phyloP scores from a whole-genome alignment of 2,888 invertebrate species.

The Cordylochernes scorpioides region DNA sequence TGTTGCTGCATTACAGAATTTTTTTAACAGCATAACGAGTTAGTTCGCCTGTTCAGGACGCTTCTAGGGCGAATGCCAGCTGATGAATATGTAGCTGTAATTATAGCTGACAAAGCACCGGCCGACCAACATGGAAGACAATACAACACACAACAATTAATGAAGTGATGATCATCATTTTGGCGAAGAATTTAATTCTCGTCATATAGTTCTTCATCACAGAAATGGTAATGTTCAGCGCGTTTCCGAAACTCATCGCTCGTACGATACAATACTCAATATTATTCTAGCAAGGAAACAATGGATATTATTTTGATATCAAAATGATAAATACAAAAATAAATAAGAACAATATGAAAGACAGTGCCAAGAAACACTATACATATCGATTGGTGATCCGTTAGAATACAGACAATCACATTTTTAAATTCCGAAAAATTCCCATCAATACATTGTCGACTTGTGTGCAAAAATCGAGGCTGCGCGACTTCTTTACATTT shows the following conservation, averaged over 20 bases:
- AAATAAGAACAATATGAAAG: slow-evolving; percentile 3
- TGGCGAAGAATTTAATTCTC: slow-evolving; percentile 8
- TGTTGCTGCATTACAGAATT: too few species aligned
- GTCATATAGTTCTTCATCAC: slow-evolving; percentile 18
- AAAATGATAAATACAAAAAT: not conserved
- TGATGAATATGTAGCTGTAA: too few species aligned
- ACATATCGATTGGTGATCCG: slow-evolving; percentile 7
- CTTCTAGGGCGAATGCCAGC: slow-evolving; percentile 6
- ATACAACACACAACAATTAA: slow-evolving; percentile 12
- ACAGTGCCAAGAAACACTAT: slow-evolving; percentile 10
- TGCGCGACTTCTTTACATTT: slow-evolving; percentile 11
- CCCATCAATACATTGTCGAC: slow-evolving; percentile 16
- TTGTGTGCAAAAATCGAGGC: slow-evolving; percentile 13
- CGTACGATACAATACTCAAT: slow-evolving; percentile 22
- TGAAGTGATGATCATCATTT: slow-evolving; percentile 15
- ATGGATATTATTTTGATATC: slow-evolving; percentile 12
- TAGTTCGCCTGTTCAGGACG: slow-evolving; percentile 4
- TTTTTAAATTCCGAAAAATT: slow-evolving; percentile 11
- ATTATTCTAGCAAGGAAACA: slow-evolving; percentile 18
- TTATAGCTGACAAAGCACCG: slow-evolving; percentile 7
- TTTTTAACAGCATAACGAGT: not conserved
- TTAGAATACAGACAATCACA: slow-evolving; percentile 9
- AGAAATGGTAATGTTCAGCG: slow-evolving; percentile 14
- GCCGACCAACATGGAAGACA: slow-evolving; percentile 6
- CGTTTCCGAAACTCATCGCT: slow-evolving; percentile 18